Base-by-base conservation (phyloP, 2,113 vertebrate species). In the Scolopax mira region DNA sequence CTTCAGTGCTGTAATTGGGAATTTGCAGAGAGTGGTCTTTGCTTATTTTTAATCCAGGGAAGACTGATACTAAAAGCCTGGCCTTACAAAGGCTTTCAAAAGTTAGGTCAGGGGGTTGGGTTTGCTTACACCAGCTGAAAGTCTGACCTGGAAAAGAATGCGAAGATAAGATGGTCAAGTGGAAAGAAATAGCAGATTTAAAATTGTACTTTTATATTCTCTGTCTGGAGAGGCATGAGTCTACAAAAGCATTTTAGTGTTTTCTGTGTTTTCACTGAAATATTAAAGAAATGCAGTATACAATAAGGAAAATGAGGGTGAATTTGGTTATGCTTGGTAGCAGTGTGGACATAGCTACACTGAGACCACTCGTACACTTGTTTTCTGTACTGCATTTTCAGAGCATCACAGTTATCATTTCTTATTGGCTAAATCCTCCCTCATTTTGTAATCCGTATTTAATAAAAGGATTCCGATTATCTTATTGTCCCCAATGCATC, bases 101-200 rank as follows among this genome's bases (percentile, higher is more conserved):
- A 88, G 69, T 80, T 21, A 96, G 92, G 70, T 79, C 73, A 66
- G 5, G 49, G 46, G 25, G 21, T 21, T 92, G 72, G 77, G 44
- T 71, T 92, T 80, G 35, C 85, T 89, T 84, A 72, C 13, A 49
- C 41, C 88, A 57, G 49, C 71, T 91, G 82, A 80, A 95, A 57
- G 57, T 55, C 71, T 80, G 85, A 90, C 88, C 88, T 91, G 90
- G 75, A 94, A 91, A 83, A 86, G 85, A 88, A 60, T 48, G 75
- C 42, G 19, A 66, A 83, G 75, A 87, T 48, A 51, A 62, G 55
- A 31, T 82, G 42, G 64, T 67, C 30, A 57, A 79, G 60, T 55
- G 51, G 7, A 27, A 85, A 88, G 81, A 85, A 82, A 71, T 13
- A 88, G 58, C 64, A 55, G 51, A 81, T 16, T 85, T 97, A 62